phyloP scores from a whole-genome alignment of 1,140 invertebrate species.

The Ceratitis capitata region DNA sequence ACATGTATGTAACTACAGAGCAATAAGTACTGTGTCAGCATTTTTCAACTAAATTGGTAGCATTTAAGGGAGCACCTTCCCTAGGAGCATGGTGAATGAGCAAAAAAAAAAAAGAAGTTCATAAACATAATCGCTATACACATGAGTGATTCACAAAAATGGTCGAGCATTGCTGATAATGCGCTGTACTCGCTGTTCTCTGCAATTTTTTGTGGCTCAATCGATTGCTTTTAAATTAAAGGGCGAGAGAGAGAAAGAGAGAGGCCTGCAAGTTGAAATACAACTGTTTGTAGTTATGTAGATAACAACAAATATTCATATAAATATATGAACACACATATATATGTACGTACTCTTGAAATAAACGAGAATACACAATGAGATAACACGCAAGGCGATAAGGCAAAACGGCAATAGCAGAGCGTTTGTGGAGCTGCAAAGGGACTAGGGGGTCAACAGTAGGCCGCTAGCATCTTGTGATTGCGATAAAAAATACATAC shows the following conservation, averaged over 20 bases:
- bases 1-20: not conserved
- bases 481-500: not conserved
- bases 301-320: not conserved
- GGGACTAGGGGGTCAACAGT: not conserved
- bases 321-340: not conserved
- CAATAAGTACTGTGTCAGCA: not conserved
- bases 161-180: not conserved
- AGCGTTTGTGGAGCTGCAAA: not conserved
- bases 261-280: not conserved
- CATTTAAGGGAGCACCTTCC: too few species aligned
- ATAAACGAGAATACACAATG: not conserved
- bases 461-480: not conserved
- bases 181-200: too few species aligned
- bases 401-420: not conserved
- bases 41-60: not conserved
- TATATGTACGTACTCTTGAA: not conserved
- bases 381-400: constrained; percentile 20
- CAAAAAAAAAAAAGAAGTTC: too few species aligned
- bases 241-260: too few species aligned
- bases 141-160: constrained; percentile 22
- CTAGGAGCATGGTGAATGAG: too few species aligned
- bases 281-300: too few species aligned
- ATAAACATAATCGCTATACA: not conserved
- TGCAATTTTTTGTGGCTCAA: not conserved
- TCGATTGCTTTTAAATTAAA: not conserved